Evolutionary conservation across 2,113 vertebrate genomes (phyloP).

Genomic region (Xiphias gladius): DNA sequence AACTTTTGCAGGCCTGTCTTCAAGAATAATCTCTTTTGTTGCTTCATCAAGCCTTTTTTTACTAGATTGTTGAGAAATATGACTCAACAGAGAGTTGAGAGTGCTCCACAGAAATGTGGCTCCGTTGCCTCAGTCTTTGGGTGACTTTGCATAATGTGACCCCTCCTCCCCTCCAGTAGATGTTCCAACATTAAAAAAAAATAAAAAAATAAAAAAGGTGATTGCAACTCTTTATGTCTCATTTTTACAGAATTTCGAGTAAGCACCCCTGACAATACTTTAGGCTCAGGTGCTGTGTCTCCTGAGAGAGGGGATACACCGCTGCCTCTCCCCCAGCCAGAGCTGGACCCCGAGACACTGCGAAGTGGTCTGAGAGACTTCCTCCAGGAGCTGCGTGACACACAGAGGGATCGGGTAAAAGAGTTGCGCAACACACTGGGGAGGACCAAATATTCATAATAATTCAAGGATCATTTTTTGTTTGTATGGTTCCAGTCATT

Average conservation of each 20-base stretch:
- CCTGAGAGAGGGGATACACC: conserved; percentile 80
- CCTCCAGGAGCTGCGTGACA: conserved; percentile 88
- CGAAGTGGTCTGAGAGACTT: conserved; percentile 89
- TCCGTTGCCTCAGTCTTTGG: background rate
- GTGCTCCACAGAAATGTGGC: too few species aligned
- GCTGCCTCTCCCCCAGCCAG: conserved; percentile 66
- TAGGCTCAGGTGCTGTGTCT: conserved; percentile 78
- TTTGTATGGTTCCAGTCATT: conserved; percentile 24
- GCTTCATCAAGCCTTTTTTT: background rate
- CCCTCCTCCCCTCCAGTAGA: background rate
- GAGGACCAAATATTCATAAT: background rate
- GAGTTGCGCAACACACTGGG: too few species aligned
- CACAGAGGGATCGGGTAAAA: conserved; percentile 90
- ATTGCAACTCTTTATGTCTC: background rate
- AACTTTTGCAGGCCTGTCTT: too few species aligned
- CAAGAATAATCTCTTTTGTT: background rate
- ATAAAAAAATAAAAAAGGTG: too few species aligned
- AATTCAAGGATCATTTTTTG: background rate
- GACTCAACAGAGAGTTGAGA: too few species aligned
- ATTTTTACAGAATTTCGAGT: conserved; percentile 56
- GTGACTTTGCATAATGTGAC: background rate
- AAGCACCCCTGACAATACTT: conserved; percentile 81
- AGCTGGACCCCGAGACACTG: conserved; percentile 89
- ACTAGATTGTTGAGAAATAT: background rate
- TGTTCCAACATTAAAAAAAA: background rate